Evolutionary conservation across 53 echinoderm and acorn worm genomes (phyloP).

Genomic region (Antedon mediterranea): DNA sequence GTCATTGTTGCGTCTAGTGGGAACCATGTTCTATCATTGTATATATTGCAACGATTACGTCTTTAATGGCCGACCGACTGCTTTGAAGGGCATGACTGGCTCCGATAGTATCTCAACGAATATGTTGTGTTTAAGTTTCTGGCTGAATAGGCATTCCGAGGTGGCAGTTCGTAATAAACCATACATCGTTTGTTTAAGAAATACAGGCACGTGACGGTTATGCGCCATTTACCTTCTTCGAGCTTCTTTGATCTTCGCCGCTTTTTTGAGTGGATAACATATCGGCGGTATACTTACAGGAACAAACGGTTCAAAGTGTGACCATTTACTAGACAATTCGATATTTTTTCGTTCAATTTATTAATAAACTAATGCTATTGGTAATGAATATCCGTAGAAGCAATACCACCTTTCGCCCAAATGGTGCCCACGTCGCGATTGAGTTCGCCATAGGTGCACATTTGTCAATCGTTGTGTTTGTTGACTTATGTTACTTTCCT

Average conservation of each 20-base stretch:
- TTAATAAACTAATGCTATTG: neutral
- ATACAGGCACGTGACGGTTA: neutral
- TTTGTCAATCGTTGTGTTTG: neutral
- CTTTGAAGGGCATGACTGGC: neutral
- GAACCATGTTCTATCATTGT: too few relatives aligned
- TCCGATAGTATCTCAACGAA: neutral
- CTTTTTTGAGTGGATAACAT: neutral
- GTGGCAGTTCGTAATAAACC: neutral
- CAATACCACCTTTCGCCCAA: neutral
- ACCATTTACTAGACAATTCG: neutral
- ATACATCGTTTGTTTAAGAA: neutral
- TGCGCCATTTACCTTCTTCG: conserved; percentile 1
- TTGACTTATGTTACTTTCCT: too few relatives aligned
- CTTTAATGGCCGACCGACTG: too few relatives aligned
- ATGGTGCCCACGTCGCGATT: too few relatives aligned
- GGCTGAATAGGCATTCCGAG: neutral
- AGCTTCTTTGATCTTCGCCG: neutral
- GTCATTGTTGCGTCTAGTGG: too few relatives aligned
- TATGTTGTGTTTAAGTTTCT: neutral
- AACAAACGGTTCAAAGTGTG: neutral
- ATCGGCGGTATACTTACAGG: neutral
- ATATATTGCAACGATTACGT: too few relatives aligned
- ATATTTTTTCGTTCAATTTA: neutral
- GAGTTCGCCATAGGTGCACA: too few relatives aligned
- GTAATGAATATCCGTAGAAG: neutral